Percentiles rank a stretch among this genome's conserved stretches.
Evolutionary conservation across 2,113 vertebrate genomes (phyloP).

Genomic region (Taxidea taxus): DNA sequence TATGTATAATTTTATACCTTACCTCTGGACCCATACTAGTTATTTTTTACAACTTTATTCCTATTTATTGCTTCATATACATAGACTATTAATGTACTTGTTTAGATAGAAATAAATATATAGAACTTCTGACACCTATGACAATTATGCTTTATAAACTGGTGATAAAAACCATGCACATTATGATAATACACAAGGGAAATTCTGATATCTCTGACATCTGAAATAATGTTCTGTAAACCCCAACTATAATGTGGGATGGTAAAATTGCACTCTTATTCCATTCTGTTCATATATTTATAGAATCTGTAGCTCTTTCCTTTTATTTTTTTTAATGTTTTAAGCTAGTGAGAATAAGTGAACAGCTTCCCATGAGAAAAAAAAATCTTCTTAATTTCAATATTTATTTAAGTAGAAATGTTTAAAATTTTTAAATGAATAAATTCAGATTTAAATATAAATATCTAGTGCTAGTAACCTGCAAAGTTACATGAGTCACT

Average conservation of each 20-base stretch:
- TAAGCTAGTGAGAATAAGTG: background rate
- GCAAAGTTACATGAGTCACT: background rate
- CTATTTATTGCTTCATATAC: background rate
- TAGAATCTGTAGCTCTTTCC: background rate
- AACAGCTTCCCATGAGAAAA: slow-evolving; percentile 10
- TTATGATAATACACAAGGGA: background rate
- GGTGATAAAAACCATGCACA: background rate
- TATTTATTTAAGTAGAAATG: background rate
- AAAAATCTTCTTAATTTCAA: slow-evolving; percentile 1
- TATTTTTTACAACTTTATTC: slow-evolving; percentile 41
- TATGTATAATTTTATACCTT: slow-evolving; percentile 29
- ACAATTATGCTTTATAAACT: slow-evolving; percentile 50
- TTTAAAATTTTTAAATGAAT: slow-evolving; percentile 44
- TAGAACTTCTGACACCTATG: background rate
- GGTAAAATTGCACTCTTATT: slow-evolving; percentile 20
- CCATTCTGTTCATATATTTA: background rate
- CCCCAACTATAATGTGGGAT: background rate
- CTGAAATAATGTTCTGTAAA: slow-evolving; percentile 45
- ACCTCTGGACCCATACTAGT: background rate
- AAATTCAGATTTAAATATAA: slow-evolving; percentile 28
- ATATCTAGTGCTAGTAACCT: background rate
- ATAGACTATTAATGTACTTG: slow-evolving; percentile 33
- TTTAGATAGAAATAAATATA: slow-evolving; percentile 46
- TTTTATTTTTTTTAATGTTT: background rate
- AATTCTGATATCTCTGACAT: slow-evolving; percentile 4